Conservation (phyloP, 2,888 invertebrate genomes). For the Eristalinus sepulchralis region DNA sequence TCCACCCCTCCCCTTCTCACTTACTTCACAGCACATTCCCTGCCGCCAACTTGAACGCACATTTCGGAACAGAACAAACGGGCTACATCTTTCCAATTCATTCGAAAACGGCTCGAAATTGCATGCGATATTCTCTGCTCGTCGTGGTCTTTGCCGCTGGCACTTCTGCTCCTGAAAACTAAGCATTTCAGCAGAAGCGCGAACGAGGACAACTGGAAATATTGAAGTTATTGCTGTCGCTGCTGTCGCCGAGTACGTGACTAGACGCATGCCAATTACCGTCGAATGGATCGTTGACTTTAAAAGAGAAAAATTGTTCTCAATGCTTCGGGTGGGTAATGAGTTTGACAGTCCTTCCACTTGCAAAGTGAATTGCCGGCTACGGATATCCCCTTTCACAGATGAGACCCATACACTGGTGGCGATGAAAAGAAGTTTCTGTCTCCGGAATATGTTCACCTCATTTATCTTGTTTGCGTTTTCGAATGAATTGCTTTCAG, state of each 20-base stretch:
- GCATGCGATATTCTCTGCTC: conserved; percentile 47
- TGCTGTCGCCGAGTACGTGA: conserved; percentile 56
- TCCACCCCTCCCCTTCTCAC: background rate
- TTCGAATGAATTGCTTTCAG: background rate
- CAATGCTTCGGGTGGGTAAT: conserved; percentile 5
- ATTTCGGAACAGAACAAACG: background rate
- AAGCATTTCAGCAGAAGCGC: conserved; percentile 6
- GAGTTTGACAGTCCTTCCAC: background rate
- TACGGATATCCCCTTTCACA: background rate
- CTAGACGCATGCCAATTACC: conserved; percentile 60
- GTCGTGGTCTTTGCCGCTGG: conserved; percentile 41
- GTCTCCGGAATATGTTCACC: background rate
- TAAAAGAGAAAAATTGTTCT: conserved; percentile 12
- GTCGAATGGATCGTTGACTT: conserved; percentile 24
- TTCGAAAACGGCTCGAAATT: conserved; percentile 18
- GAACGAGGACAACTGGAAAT: conserved; percentile 3
- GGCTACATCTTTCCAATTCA: conserved; percentile 23
- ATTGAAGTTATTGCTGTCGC: conserved; percentile 47
- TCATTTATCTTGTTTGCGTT: background rate
- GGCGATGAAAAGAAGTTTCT: background rate
- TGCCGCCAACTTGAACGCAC: background rate
- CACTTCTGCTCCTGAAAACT: conserved; percentile 26
- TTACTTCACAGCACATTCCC: background rate
- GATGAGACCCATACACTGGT: background rate
- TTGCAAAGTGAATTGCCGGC: background rate